Percentiles rank a stretch among this genome's conserved stretches.
Evolutionary conservation across 2,888 invertebrate species (phyloP).

Genomic region (Latheticus oryzae): DNA sequence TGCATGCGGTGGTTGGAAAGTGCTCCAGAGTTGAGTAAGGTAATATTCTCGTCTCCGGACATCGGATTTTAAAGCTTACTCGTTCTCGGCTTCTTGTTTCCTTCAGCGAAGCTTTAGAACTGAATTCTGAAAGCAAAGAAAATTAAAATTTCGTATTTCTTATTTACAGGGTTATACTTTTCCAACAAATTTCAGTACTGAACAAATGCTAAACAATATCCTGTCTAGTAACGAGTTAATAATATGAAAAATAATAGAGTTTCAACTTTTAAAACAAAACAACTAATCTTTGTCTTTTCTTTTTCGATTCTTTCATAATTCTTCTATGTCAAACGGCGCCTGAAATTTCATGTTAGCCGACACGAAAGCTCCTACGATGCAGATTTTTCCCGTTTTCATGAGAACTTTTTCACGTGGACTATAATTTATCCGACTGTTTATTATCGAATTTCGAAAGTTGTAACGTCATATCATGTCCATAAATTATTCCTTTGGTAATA

Average conservation of each 20-base stretch:
- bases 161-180: too few species aligned
- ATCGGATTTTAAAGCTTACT: constrained; percentile 35
- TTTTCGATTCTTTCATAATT: constrained; percentile 27
- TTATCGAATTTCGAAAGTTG: constrained; percentile 29
- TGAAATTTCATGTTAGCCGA: constrained; percentile 31
- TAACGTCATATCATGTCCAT: constrained; percentile 9
- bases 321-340: constrained; percentile 33
- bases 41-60: constrained; percentile 38
- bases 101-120: constrained; percentile 8
- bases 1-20: constrained; percentile 49
- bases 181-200: too few species aligned
- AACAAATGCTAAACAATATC: too few species aligned
- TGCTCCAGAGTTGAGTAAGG: constrained; percentile 37
- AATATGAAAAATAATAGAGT: constrained; percentile 5
- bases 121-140: too few species aligned
- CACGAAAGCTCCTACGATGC: constrained; percentile 32
- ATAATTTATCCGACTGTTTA: constrained; percentile 41
- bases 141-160: too few species aligned
- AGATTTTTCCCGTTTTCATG: constrained; percentile 27
- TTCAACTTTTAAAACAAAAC: constrained; percentile 14
- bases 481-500: too few species aligned
- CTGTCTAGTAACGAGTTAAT: constrained; percentile 4
- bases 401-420: constrained; percentile 36
- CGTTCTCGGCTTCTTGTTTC: constrained; percentile 15
- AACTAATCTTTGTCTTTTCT: constrained; percentile 24